Percentiles rank a stretch among this genome's conserved stretches.
Evolutionary conservation across 2,888 invertebrate genomes (phyloP).

Genomic region (Barypeithes pellucidus): DNA sequence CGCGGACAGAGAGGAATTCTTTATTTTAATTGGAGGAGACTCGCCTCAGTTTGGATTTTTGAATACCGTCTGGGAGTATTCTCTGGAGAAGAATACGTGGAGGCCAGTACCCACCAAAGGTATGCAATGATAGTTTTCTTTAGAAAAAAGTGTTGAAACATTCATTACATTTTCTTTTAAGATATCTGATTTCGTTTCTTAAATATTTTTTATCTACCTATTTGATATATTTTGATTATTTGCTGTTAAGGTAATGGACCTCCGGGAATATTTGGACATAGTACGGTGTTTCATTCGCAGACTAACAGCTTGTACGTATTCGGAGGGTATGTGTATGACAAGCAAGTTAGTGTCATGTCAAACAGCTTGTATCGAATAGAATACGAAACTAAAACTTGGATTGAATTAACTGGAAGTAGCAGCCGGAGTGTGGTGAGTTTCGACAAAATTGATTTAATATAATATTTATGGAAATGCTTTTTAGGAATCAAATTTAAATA

Average conservation of each 20-base stretch:
- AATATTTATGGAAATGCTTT: neutral
- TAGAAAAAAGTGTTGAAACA: neutral
- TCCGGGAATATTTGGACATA: conserved; percentile 90
- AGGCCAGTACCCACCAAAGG: conserved; percentile 79
- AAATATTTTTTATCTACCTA: neutral
- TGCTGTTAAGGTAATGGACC: conserved; percentile 74
- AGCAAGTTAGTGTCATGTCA: conserved; percentile 75
- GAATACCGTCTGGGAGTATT: conserved; percentile 86
- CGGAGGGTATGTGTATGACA: conserved; percentile 88
- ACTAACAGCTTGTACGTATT: conserved; percentile 91
- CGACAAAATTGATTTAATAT: too few relatives aligned
- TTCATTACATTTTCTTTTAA: too few relatives aligned
- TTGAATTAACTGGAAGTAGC: conserved; percentile 67
- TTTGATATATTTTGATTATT: neutral
- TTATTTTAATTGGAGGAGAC: conserved; percentile 91
- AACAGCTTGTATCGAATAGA: conserved; percentile 86
- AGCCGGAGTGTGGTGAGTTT: conserved; percentile 45
- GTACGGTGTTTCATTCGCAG: conserved; percentile 86
- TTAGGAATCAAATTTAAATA: neutral
- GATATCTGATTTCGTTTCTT: too few relatives aligned
- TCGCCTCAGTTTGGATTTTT: conserved; percentile 83
- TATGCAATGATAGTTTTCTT: neutral
- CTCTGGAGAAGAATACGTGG: conserved; percentile 84
- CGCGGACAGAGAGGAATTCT: conserved; percentile 81
- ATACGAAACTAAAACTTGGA: conserved; percentile 86